These are phyloP conservation scores for Stenurella melanura DNA, from an alignment of 2,888 invertebrate genomes.

Conservation along the genomic window DNA sequence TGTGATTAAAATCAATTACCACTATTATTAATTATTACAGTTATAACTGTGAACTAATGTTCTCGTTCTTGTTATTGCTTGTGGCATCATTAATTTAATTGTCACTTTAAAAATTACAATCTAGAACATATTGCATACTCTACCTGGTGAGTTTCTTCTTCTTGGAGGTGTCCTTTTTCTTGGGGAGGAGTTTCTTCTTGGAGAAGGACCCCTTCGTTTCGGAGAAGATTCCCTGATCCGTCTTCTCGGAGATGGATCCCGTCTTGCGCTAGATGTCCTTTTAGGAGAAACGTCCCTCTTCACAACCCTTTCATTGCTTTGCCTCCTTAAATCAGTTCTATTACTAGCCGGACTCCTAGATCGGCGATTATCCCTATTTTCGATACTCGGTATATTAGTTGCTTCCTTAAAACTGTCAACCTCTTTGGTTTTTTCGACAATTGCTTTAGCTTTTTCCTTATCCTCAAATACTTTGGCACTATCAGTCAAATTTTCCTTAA, in stretches of 20 bases:
- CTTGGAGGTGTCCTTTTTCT: conserved; percentile 43
- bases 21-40: too few species aligned
- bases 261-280: conserved; percentile 29
- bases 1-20: too few species aligned
- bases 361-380: conserved; percentile 18
- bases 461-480: conserved; percentile 7
- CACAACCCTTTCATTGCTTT: conserved; percentile 13
- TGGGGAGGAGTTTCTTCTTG: conserved; percentile 43
- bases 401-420: neutral
- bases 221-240: conserved; percentile 43
- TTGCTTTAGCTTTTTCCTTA: neutral
- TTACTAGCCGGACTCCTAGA: conserved; percentile 22
- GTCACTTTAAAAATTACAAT: neutral
- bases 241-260: conserved; percentile 40
- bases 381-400: conserved; percentile 19
- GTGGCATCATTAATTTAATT: too few species aligned
- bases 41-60: too few species aligned
- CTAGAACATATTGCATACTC: neutral
- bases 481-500: conserved; percentile 31
- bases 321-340: conserved; percentile 29
- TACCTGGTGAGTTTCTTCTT: conserved; percentile 44
- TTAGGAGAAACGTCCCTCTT: conserved; percentile 45
- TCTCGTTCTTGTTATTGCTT: too few species aligned
- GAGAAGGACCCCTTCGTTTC: conserved; percentile 40
- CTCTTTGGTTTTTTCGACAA: conserved; percentile 24